Evolutionary conservation across 2,113 vertebrate species (phyloP).

Genomic region (Bombycilla garrulus): DNA sequence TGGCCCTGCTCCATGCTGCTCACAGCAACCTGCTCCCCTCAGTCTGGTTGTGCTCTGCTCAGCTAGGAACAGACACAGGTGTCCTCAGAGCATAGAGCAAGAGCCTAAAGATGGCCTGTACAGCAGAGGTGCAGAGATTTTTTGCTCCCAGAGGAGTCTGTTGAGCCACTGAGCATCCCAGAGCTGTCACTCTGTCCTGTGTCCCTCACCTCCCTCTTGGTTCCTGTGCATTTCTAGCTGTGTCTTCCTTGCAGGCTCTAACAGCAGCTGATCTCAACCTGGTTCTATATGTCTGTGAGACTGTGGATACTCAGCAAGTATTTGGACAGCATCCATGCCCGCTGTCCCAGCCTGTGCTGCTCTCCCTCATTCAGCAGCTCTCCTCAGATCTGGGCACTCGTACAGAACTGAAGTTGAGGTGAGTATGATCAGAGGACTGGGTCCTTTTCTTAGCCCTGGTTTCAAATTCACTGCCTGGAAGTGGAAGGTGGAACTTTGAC

Average conservation of each 20-base stretch:
- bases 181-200: neutral
- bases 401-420: conserved; percentile 96
- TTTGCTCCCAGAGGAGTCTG: neutral
- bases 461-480: neutral
- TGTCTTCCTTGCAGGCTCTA: conserved; percentile 82
- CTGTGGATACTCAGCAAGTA: conserved; percentile 93
- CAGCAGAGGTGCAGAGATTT: neutral
- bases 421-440: neutral
- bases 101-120: neutral
- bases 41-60: neutral
- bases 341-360: conserved; percentile 93
- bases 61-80: neutral
- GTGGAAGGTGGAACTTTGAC: neutral
- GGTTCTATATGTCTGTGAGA: conserved; percentile 96
- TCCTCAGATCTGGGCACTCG: conserved; percentile 91
- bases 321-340: conserved; percentile 92
- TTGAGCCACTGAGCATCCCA: accelerated
- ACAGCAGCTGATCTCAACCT: conserved; percentile 95
- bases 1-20: neutral
- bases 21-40: neutral
- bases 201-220: neutral
- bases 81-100: neutral
- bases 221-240: neutral
- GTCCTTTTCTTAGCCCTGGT: neutral
- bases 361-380: conserved; percentile 98